Percentiles rank a stretch among this genome's conserved stretches.
phyloP scores from a whole-genome alignment of 2,888 invertebrate species.

The Hermodice carunculata region DNA sequence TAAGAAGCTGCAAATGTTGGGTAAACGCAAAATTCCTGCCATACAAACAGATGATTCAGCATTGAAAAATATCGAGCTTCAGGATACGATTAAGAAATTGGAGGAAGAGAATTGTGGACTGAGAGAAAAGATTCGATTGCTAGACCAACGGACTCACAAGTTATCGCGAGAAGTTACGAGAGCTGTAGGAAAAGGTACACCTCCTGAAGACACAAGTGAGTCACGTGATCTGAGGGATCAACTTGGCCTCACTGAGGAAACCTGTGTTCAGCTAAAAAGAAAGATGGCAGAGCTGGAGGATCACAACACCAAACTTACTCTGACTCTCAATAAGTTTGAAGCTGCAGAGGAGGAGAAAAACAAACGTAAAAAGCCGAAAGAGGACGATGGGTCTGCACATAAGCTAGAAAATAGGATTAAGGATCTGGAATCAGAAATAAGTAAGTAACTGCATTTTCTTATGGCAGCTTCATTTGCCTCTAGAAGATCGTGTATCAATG shows the following conservation, averaged over 20 bases:
- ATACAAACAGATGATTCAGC: slow-evolving; percentile 48
- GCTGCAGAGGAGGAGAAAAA: not conserved
- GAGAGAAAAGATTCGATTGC: slow-evolving; percentile 40
- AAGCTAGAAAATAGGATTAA: slow-evolving; percentile 83
- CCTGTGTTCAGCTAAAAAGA: slow-evolving; percentile 78
- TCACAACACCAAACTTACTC: slow-evolving; percentile 69
- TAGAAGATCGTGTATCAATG: too few relatives aligned
- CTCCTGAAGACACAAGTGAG: not conserved
- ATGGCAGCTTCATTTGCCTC: too few relatives aligned
- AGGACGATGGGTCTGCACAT: slow-evolving; percentile 24
- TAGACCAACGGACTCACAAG: slow-evolving; percentile 43
- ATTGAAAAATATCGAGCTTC: slow-evolving; percentile 71
- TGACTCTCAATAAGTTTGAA: slow-evolving; percentile 27
- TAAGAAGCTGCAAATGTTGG: slow-evolving; percentile 77
- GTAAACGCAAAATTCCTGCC: slow-evolving; percentile 36
- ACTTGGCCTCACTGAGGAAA: slow-evolving; percentile 83
- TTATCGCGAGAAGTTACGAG: slow-evolving; percentile 35
- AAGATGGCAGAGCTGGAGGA: slow-evolving; percentile 76
- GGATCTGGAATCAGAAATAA: slow-evolving; percentile 89
- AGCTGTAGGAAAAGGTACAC: not conserved
- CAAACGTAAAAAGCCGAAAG: slow-evolving; percentile 21
- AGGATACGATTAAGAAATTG: slow-evolving; percentile 76
- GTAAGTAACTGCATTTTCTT: slow-evolving; percentile 59
- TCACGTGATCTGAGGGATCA: slow-evolving; percentile 78
- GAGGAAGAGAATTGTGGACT: slow-evolving; percentile 71